Base-by-base conservation (phyloP, 2,113 vertebrate species). In the Pollimyrus isidori region DNA sequence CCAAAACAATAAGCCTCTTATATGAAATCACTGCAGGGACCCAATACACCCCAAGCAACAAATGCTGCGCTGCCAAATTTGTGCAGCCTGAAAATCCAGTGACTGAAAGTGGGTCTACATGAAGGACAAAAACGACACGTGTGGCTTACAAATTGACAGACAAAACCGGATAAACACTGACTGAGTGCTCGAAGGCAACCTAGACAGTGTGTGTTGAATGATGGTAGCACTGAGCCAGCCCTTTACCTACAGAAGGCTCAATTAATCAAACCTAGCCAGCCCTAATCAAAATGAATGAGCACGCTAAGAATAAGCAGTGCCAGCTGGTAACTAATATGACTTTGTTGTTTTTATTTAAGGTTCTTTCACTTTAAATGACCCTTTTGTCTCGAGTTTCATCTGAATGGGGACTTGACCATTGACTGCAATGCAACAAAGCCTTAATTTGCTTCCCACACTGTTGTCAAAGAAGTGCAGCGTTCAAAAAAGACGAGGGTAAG, bases 321-420 rank as follows among this genome's bases (percentile, higher is more conserved):
- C 73, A 42, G 73, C 73, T 76, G 80, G 80, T 83, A 83, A 83
- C 21, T 84, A 84, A 84, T 84, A 10, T 84, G 82, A 46, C 82
- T 84, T 48, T 84, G 19, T 42, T 84, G 42, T 23, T 23, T 45
- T n/a, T 84, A 84, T 48, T 84, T 45, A 48, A 84, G 39, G 42
- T 84, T 80, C 35, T 80, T 23, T 48, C 19, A n/a, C 39, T 84
- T 48, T 48, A 84, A 84, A 84, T 48, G 21, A 48, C 82, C 45
- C 21, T 9, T 84, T 48, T 84, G 45, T 84, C 45, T 84, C 3
- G 7, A 3, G 82, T 84, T 84, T 21, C 73, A 80, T 80, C 11
- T 80, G 73, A 80, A 17, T 17, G 17, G 73, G 13, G 5, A 80
- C 73, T 42, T 42, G 35, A 80, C 35, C 73, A 21, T 80, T 80